phyloP scores from a whole-genome alignment of 1,140 invertebrate species.

The Drosophila elegans region DNA sequence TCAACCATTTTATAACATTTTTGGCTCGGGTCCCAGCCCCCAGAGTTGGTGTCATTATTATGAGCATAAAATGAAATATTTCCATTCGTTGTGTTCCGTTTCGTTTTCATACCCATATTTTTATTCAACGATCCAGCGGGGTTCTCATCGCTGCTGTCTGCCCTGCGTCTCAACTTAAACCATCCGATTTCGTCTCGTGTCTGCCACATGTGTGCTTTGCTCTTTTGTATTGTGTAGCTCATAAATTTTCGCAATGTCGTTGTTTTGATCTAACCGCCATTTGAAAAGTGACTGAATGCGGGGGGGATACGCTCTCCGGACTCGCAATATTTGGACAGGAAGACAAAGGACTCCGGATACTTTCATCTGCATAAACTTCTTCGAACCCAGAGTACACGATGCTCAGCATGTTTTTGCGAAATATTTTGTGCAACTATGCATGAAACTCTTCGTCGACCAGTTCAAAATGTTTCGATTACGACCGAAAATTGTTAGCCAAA shows the following conservation, averaged over 20 bases:
- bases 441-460: slow-evolving; percentile 37
- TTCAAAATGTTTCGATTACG: slow-evolving; percentile 69
- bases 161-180: slow-evolving; percentile 8
- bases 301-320: neutral
- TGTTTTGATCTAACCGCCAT: slow-evolving; percentile 57
- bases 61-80: slow-evolving; percentile 81
- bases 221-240: slow-evolving; percentile 50
- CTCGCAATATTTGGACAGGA: slow-evolving; percentile 56
- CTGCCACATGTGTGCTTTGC: slow-evolving; percentile 46
- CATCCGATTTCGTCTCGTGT: slow-evolving; percentile 42
- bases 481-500: slow-evolving; percentile 58
- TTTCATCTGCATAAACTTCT: slow-evolving; percentile 40
- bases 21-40: slow-evolving; percentile 51
- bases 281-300: slow-evolving; percentile 26
- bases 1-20: slow-evolving; percentile 77
- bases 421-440: slow-evolving; percentile 71
- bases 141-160: slow-evolving; percentile 11
- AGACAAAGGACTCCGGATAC: slow-evolving; percentile 34
- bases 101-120: slow-evolving; percentile 54
- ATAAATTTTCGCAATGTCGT: slow-evolving; percentile 55
- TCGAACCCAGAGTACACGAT: slow-evolving; percentile 17
- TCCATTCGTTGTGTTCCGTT: slow-evolving; percentile 67
- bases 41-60: slow-evolving; percentile 79
- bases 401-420: slow-evolving; percentile 41
- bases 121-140: slow-evolving; percentile 36